Evolutionary conservation across 2,113 vertebrate species (phyloP).

Genomic region (Limnothrissa miodon): DNA sequence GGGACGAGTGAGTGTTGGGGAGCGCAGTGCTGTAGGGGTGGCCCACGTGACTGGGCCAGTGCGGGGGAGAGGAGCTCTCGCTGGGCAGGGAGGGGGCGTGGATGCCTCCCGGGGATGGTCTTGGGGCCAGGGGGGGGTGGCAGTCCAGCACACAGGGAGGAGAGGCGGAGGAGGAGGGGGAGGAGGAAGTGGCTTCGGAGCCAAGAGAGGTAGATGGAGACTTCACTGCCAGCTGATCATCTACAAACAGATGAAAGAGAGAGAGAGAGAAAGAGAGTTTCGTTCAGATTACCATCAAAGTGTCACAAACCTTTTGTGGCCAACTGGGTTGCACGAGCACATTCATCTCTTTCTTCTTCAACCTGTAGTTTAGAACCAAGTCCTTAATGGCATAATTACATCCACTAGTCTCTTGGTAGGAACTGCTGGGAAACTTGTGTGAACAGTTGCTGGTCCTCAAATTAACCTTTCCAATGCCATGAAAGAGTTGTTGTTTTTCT

Average conservation of each 20-base stretch:
- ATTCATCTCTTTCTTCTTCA: not conserved
- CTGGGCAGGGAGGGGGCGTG: slow-evolving; percentile 75
- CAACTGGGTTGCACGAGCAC: not conserved
- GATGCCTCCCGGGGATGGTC: slow-evolving; percentile 74
- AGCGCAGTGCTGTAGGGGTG: slow-evolving; percentile 68
- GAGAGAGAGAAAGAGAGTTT: not conserved
- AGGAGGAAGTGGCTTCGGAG: slow-evolving; percentile 71
- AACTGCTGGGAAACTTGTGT: not conserved
- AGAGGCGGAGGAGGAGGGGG: slow-evolving; percentile 67
- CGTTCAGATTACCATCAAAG: not conserved
- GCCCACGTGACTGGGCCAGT: slow-evolving; percentile 72
- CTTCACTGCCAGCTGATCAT: slow-evolving; percentile 72
- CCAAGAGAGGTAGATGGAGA: slow-evolving; percentile 70
- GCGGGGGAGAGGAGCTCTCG: slow-evolving; percentile 74
- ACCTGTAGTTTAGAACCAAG: not conserved
- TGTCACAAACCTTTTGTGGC: not conserved
- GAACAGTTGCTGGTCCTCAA: not conserved
- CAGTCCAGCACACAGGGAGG: slow-evolving; percentile 70
- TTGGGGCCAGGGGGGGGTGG: slow-evolving; percentile 74
- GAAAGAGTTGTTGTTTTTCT: not conserved
- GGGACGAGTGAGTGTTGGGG: slow-evolving; percentile 74
- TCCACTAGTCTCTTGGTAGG: not conserved
- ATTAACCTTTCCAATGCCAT: not conserved
- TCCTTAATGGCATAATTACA: not conserved
- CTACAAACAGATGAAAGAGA: slow-evolving; percentile 44